Evolutionary conservation across 23 tunicate species (phyloP), one percentile per base, ranked within the genome.

Genomic region (Halocynthia aurantium): DNA sequence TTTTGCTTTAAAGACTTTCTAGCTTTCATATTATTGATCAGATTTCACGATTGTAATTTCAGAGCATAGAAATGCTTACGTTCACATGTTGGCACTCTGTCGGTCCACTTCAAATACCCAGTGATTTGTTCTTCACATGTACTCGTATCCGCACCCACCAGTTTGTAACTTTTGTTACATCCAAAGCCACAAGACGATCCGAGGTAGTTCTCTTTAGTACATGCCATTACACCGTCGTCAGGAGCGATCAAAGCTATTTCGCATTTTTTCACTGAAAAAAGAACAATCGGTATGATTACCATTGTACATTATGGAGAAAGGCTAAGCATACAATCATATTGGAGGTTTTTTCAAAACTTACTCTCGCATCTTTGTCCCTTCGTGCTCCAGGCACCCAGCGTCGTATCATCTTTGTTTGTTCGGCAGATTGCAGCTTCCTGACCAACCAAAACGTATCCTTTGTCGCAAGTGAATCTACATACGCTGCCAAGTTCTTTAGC

Each of bases 101-200:
- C 69, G 76, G 71, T 77, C 87, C 95, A 83, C 10, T 67, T 5
- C 15, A 67, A 74, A 56, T 78, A 31, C 10, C 22, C 19, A 54
- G 66, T 55, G 6, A 64, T 76, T 22, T 53, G 20, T 7, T 21
- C 68, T 6, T 15, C 63, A 55, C 95, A 89, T 4, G 22, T 50
- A 10, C 69, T 55, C 52, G 51, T 50, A 2, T 55, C 10, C 31
- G 44, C 15, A 19, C 95, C 95, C 0, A 51, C 22, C 7, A 89
- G 58, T n/a, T 69, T 40, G 78, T 63, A 91, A 51, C 97, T 84
- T 6, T 50, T 67, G 19, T 85, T 67, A 53, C 97, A 91, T 13
- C 68, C 57, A 78, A 85, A 91, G 21, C 22, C 52, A 57, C 97
- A 91, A 8, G 66, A 50, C 17, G 97, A 91, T 12, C 55, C 77